Evolutionary conservation across 2,888 invertebrate genomes (phyloP), one percentile per base, ranked within the genome.

Genomic region (Lasioglossum marginatum): DNA sequence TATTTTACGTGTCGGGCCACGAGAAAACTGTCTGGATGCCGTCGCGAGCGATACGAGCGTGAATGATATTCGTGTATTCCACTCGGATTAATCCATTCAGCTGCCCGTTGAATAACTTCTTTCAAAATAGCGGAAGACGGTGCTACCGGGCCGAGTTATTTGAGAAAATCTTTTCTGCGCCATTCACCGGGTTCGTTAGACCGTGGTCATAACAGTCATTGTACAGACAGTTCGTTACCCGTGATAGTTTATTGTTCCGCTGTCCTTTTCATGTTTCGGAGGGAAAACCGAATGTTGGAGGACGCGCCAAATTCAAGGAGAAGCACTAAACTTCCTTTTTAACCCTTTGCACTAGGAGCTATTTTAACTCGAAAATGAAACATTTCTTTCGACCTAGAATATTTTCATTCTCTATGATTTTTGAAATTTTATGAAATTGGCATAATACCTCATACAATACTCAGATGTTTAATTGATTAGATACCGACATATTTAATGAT

Each of bases 1-100:
- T 83, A 79, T 84, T 79, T 79, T 45, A 66, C 63, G 66, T 43
- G 60, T 66, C 14, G 40, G 60, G 75, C 57, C 45, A 34, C 72
- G 40, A 71, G 23, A 77, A 43, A 66, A n/a, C 72, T 31, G 31
- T 16, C 60, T 37, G 31, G 37, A 16, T 31, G 4, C 68, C 3
- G 40, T 48, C 40, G 37, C 27, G 60, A 34, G 12, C 81, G 79
- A 70, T 43, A 37, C 40, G 4, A 27, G 60, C 40, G 75, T 43
- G 40, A 76, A 60, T 31, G 60, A 40, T 43, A 63, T 31, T 37
- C 43, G 43, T 31, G 43, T 43, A 63, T 76, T 57, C 48, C 19
- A 19, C 52, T n/a, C 31, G 27, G 43, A 57, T 63, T 37, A n/a
- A n/a, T 77, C 31, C 10, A 31, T 16, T 72, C 57, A 37, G 31